Percentiles rank a stretch among this genome's conserved stretches.
phyloP scores from a whole-genome alignment of 1,140 invertebrate species.

The Drosophila malerkotliana region DNA sequence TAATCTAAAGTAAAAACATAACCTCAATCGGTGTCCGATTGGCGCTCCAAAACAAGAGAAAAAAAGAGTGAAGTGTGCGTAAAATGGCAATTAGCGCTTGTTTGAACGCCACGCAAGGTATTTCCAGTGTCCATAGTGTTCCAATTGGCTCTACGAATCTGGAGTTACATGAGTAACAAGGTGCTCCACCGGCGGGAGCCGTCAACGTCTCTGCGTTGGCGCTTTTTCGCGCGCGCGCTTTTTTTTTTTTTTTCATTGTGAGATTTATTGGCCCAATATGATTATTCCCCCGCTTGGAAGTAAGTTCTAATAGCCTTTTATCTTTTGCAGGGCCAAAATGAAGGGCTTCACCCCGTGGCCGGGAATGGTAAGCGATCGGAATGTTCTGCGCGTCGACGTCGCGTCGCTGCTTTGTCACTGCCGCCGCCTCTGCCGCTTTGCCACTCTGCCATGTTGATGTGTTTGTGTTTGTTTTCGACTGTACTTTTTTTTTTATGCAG shows the following conservation, averaged over 20 bases:
- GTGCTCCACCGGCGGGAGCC: constrained; percentile 8
- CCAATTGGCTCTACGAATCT: constrained; percentile 1
- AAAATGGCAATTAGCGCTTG: constrained; percentile 44
- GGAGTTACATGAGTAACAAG: constrained; percentile 10
- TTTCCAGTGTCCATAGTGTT: constrained; percentile 17
- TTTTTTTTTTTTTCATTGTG: constrained; percentile 28
- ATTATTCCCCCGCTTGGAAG: constrained; percentile 5
- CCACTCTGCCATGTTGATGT: constrained; percentile 43
- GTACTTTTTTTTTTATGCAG: constrained; percentile 75
- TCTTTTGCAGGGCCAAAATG: constrained; percentile 96
- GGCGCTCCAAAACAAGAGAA: constrained; percentile 34
- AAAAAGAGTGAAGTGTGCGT: constrained; percentile 38
- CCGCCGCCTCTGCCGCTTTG: constrained; percentile 25
- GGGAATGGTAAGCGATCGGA: constrained; percentile 91
- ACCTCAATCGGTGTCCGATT: constrained; percentile 62
- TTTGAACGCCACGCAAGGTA: constrained; percentile 16
- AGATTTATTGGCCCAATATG: constrained; percentile 18
- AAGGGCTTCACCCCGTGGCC: constrained; percentile 97
- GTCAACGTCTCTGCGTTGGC: constrained; percentile 71
- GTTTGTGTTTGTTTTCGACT: constrained; percentile 79
- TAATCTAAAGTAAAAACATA: constrained; percentile 52
- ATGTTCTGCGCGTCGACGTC: constrained; percentile 44
- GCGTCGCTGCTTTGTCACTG: constrained; percentile 31
- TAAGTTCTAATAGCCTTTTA: constrained; percentile 39
- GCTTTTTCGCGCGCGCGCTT: constrained; percentile 72